phyloP scores from a whole-genome alignment of 2,113 vertebrate species.

The Haemorhous mexicanus region DNA sequence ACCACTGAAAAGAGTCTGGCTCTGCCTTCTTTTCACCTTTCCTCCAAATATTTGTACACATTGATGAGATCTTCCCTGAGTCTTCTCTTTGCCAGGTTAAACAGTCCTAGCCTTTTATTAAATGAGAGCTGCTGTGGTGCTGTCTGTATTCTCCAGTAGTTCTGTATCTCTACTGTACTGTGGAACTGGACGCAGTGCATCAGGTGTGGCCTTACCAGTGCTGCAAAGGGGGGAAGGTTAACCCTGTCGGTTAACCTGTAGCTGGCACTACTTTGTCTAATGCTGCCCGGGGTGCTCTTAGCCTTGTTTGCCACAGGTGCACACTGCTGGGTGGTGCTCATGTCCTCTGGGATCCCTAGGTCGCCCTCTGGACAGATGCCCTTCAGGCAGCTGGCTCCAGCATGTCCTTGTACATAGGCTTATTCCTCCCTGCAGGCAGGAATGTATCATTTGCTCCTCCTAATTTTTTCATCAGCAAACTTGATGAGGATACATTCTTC shows the following conservation, averaged over 20 bases:
- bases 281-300: background rate
- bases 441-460: background rate
- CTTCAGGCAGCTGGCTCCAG: background rate
- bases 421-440: background rate
- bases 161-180: background rate
- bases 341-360: background rate
- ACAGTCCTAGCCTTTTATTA: background rate
- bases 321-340: rapidly evolving
- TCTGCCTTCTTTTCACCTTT: background rate
- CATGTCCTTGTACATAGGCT: background rate
- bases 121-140: background rate
- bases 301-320: background rate
- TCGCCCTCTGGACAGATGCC: background rate
- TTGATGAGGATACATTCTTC: background rate
- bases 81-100: background rate
- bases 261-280: background rate
- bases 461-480: background rate
- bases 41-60: background rate
- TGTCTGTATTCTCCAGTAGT: background rate
- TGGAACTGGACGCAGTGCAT: background rate
- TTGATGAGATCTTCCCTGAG: background rate
- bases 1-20: background rate
- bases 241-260: too few species aligned
- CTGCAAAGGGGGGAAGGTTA: background rate
- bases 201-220: background rate